Conservation (phyloP, 2,797 vertebrate species). For the Discoglossus pictus region DNA sequence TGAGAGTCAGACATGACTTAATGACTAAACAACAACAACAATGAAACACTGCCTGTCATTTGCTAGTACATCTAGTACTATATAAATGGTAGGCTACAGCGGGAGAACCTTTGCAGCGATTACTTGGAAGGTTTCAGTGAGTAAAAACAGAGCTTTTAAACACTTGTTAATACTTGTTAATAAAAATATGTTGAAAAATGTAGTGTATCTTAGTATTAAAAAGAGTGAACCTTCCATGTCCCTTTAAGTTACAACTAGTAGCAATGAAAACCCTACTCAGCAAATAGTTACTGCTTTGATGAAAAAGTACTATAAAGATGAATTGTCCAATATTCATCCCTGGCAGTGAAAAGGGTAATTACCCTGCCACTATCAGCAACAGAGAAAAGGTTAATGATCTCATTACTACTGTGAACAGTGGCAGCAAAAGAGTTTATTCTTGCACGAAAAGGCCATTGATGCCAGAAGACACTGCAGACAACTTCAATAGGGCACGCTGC, state of each 20-base stretch:
- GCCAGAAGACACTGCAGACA: neutral
- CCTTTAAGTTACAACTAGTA: neutral
- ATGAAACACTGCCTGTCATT: too few species aligned
- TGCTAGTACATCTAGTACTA: too few species aligned
- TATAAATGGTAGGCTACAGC: too few species aligned
- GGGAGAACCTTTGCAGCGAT: too few species aligned
- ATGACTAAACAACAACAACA: too few species aligned
- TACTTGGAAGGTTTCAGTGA: too few species aligned
- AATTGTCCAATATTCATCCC: slow-evolving; percentile 44
- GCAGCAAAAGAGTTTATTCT: slow-evolving; percentile 42
- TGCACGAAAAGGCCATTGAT: slow-evolving; percentile 36
- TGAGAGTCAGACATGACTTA: too few species aligned
- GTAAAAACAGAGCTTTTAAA: too few species aligned
- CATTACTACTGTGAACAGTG: slow-evolving; percentile 41
- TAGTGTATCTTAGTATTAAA: too few species aligned
- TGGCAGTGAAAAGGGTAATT: slow-evolving; percentile 50
- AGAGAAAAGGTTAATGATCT: slow-evolving; percentile 50
- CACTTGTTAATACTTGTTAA: too few species aligned
- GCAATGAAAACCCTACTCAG: slow-evolving; percentile 16
- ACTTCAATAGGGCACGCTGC: neutral
- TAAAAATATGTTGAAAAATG: too few species aligned
- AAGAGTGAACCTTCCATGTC: neutral
- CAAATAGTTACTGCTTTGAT: slow-evolving; percentile 17
- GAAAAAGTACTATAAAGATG: slow-evolving; percentile 18
- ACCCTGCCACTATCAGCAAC: slow-evolving; percentile 39